A percentile compares a stretch with the other conserved stretches of the same genome.
These are phyloP conservation scores for Camptogramma bilineatum DNA, from an alignment of 2,888 invertebrate genomes.

Conservation along the genomic window DNA sequence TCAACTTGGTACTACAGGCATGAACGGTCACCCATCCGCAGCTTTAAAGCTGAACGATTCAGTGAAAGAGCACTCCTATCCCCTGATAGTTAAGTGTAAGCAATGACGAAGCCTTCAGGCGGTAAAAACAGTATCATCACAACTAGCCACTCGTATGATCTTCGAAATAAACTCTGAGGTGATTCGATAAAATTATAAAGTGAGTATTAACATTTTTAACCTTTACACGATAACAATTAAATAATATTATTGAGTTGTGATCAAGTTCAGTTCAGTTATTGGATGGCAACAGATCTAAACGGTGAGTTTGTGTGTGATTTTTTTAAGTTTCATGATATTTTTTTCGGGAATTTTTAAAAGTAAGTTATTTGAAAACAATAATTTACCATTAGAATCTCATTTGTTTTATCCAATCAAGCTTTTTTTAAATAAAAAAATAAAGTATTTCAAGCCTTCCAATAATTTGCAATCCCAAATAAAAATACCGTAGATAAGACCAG, in stretches of 20 bases:
- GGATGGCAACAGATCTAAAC: slow-evolving; percentile 12
- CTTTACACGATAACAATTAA: slow-evolving; percentile 11
- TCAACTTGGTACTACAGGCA: no score
- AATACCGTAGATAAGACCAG: neutral
- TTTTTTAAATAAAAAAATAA: neutral
- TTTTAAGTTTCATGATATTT: neutral
- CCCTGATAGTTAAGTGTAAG: no score
- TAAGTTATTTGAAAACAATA: neutral
- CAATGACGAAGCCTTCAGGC: no score
- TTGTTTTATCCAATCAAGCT: neutral
- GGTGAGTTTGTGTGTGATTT: slow-evolving; percentile 11
- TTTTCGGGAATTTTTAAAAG: neutral
- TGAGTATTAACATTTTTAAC: slow-evolving; percentile 11
- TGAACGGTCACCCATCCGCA: no score
- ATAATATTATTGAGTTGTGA: slow-evolving; percentile 17
- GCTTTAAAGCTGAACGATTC: no score
- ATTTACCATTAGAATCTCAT: neutral
- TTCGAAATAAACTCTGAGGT: no score
- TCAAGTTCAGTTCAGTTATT: slow-evolving; percentile 23
- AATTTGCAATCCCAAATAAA: neutral
- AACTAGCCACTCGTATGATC: no score
- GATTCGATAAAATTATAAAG: neutral
- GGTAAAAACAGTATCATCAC: no score
- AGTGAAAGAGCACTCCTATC: no score
- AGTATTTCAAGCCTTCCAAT: neutral